Conservation (phyloP, 2,113 vertebrate species). For the Myiopsitta monachus region DNA sequence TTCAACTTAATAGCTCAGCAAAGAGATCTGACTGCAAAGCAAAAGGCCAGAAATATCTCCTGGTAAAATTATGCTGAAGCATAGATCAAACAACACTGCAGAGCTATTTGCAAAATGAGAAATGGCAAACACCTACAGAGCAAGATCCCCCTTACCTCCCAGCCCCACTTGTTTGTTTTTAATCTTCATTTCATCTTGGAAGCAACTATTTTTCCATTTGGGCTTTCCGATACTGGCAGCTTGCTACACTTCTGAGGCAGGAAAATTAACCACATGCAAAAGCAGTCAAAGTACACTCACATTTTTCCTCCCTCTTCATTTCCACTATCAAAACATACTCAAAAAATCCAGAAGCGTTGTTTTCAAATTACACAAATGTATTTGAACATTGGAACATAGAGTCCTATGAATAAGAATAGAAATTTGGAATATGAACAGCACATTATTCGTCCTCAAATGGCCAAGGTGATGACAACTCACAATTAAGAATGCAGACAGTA, state of each 20-base stretch:
- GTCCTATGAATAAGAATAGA: slow-evolving; percentile 13
- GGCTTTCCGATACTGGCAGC: neutral
- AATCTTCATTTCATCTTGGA: slow-evolving; percentile 29
- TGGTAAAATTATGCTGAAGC: slow-evolving; percentile 52
- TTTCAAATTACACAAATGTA: slow-evolving; percentile 2
- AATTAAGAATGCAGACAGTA: slow-evolving; percentile 67
- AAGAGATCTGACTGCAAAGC: slow-evolving; percentile 45
- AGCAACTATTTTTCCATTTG: slow-evolving; percentile 18
- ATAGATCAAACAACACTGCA: neutral
- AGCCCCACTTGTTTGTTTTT: slow-evolving; percentile 28
- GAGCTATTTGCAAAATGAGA: slow-evolving; percentile 44
- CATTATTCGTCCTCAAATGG: slow-evolving; percentile 28
- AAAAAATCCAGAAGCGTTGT: neutral
- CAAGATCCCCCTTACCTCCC: neutral
- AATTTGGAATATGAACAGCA: slow-evolving; percentile 32
- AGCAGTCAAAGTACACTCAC: neutral
- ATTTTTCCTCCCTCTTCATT: neutral
- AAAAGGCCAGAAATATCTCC: slow-evolving; percentile 65
- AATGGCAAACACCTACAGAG: slow-evolving; percentile 9
- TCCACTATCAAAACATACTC: neutral
- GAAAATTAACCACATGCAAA: slow-evolving; percentile 13
- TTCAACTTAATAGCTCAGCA: slow-evolving; percentile 51
- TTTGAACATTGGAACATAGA: neutral
- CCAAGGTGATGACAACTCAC: slow-evolving; percentile 63
- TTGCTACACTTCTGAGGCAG: neutral